Conservation (phyloP, 1,140 invertebrate species). For the Trichonephila clavipes region DNA sequence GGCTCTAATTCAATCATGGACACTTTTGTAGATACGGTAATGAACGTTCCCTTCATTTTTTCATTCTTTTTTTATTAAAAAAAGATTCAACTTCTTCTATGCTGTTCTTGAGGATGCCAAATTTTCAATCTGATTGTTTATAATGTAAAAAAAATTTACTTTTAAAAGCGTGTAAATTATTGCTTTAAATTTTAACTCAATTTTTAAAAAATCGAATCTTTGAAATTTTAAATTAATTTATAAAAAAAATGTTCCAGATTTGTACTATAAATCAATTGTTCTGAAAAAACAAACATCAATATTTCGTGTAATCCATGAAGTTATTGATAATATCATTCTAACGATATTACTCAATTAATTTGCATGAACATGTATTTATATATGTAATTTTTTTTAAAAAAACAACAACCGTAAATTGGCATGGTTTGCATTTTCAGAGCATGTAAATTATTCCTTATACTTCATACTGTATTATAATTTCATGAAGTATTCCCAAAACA, state of each 20-base stretch:
- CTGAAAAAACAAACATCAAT: conserved; percentile 15
- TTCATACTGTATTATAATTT: conserved; percentile 30
- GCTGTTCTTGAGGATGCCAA: conserved; percentile 14
- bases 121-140: neutral
- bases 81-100: conserved; percentile 3
- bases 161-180: no score
- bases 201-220: no score
- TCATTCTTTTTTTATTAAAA: conserved; percentile 19
- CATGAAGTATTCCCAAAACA: neutral
- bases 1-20: conserved; percentile 59
- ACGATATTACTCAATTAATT: conserved; percentile 61
- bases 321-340: conserved; percentile 53
- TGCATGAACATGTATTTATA: neutral
- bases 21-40: conserved; percentile 70
- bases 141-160: neutral
- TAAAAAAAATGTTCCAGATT: no score
- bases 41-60: conserved; percentile 21
- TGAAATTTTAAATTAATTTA: no score
- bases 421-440: conserved; percentile 13
- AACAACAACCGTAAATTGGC: neutral
- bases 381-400: neutral
- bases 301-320: neutral
- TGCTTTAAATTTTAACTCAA: no score
- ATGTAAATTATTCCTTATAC: neutral
- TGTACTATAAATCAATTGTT: neutral